Percentiles rank a stretch among this genome's conserved stretches.
These are phyloP conservation scores for Apis laboriosa DNA, from an alignment of 1,140 invertebrate genomes.

Conservation along the genomic window DNA sequence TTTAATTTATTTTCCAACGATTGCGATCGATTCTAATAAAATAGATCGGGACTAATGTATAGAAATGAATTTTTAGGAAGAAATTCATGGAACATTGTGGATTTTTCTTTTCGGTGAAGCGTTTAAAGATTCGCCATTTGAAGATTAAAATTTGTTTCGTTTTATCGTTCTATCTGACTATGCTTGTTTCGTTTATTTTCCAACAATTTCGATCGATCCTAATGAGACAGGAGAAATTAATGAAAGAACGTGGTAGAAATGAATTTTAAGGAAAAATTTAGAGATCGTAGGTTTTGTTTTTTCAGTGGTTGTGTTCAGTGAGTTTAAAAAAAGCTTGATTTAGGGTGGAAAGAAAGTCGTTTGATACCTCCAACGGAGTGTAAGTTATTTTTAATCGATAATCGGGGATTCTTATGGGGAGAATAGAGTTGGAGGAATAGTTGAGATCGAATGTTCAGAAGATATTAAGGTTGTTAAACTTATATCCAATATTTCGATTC, in stretches of 20 bases:
- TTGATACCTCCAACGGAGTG: not conserved
- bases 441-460: not conserved
- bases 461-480: not conserved
- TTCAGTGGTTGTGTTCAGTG: too few relatives aligned
- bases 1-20: slow-evolving; percentile 27
- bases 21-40: not conserved
- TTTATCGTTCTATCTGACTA: too few relatives aligned
- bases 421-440: not conserved
- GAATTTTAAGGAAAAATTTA: too few relatives aligned
- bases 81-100: not conserved
- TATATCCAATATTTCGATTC: not conserved
- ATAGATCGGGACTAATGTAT: not conserved
- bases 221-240: too few relatives aligned
- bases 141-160: not conserved
- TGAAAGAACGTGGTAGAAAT: too few relatives aligned
- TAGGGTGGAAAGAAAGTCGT: not conserved
- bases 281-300: too few relatives aligned
- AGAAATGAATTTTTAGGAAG: not conserved
- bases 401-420: not conserved
- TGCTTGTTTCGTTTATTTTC: too few relatives aligned
- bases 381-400: not conserved
- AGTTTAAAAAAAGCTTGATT: too few relatives aligned
- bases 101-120: not conserved
- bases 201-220: too few relatives aligned
- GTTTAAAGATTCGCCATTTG: too few relatives aligned